A percentile compares a stretch with the other conserved stretches of the same genome.
Evolutionary conservation across 1,140 invertebrate species (phyloP).

Genomic region (Trachymyrmex cornetzi): DNA sequence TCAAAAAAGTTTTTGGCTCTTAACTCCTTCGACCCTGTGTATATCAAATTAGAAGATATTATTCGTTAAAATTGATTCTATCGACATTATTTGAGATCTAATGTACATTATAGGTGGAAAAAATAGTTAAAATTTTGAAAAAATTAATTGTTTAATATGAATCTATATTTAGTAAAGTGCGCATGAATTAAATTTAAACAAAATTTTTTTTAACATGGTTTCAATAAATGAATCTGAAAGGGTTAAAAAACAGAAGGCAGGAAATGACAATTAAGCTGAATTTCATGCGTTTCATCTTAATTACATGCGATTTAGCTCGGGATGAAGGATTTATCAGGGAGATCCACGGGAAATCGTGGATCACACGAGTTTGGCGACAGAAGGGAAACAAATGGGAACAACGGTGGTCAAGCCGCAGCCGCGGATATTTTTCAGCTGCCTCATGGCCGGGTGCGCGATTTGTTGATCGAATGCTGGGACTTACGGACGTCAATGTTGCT

Average conservation of each 20-base stretch:
- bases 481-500: constrained; percentile 74
- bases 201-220: no score
- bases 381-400: constrained; percentile 57
- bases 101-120: no score
- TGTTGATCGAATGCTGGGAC: constrained; percentile 77
- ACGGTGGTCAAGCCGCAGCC: constrained; percentile 52
- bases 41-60: no score
- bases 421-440: constrained; percentile 80
- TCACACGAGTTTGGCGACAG: constrained; percentile 49
- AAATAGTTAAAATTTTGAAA: no score
- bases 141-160: no score
- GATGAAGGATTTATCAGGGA: neutral
- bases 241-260: neutral
- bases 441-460: constrained; percentile 67
- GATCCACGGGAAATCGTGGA: constrained; percentile 18
- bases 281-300: neutral
- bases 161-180: no score
- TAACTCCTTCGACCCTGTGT: no score
- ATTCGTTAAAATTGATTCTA: no score
- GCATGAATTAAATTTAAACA: no score
- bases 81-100: no score
- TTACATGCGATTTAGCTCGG: neutral
- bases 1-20: no score
- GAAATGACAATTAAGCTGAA: neutral
- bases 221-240: no score